phyloP scores from a whole-genome alignment of 1,140 invertebrate species.

The Diuraphis noxia region DNA sequence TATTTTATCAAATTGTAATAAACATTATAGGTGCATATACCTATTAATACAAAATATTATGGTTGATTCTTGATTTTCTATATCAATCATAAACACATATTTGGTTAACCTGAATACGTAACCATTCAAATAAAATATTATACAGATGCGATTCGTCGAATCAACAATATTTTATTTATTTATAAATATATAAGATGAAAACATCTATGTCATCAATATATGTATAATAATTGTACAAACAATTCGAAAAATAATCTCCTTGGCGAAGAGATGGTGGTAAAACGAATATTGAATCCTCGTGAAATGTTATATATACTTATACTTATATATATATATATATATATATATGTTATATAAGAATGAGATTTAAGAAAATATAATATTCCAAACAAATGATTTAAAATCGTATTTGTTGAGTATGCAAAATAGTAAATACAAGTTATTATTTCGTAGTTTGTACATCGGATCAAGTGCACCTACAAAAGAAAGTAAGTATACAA shows the following conservation, averaged over 20 bases:
- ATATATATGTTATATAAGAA: neutral
- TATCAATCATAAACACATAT: neutral
- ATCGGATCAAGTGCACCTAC: neutral
- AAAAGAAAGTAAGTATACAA: neutral
- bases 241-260: neutral
- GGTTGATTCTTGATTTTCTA: neutral
- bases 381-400: neutral
- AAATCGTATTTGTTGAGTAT: neutral
- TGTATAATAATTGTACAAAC: neutral
- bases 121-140: neutral
- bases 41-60: no score
- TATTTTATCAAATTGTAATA: neutral
- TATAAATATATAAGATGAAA: neutral
- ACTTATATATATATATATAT: no score
- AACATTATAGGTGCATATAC: no score
- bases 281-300: neutral
- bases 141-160: neutral
- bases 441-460: slow-evolving; percentile 4
- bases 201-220: neutral
- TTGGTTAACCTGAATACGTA: neutral
- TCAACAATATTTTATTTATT: slow-evolving; percentile 9
- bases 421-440: neutral
- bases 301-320: neutral
- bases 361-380: neutral
- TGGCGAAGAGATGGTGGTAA: neutral